phyloP scores from a whole-genome alignment of 92 coral and sea anemone genomes.

The Palythoa grandiflora region DNA sequence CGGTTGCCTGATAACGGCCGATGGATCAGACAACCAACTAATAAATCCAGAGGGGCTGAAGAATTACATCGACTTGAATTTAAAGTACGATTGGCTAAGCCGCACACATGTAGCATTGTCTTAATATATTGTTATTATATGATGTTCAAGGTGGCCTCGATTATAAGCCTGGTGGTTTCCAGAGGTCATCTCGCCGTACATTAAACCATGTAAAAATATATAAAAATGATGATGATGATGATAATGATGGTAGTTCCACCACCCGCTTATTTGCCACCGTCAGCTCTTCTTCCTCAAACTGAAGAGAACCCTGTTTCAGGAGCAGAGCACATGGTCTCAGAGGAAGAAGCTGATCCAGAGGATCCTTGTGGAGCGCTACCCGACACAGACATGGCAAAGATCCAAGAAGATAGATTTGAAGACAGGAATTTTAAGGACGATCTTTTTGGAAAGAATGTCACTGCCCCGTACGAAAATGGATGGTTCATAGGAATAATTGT shows the following conservation, averaged over 20 bases:
- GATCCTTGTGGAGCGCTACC: background rate
- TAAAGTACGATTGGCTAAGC: no score
- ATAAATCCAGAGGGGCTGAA: conserved; percentile 44
- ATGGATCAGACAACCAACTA: conserved; percentile 40
- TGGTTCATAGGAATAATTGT: background rate
- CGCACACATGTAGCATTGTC: no score
- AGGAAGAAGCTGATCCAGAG: conserved; percentile 10
- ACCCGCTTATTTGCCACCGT: conserved; percentile 42
- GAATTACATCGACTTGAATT: background rate
- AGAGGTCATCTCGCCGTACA: no score
- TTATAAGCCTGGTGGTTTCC: no score
- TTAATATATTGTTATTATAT: no score
- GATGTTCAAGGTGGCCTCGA: no score
- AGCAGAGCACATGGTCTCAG: conserved; percentile 35
- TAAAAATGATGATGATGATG: no score
- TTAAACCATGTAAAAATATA: no score
- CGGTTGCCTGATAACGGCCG: conserved; percentile 6
- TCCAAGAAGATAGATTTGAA: conserved; percentile 4
- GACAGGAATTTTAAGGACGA: background rate
- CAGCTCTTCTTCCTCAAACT: conserved; percentile 51
- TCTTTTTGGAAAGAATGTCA: background rate
- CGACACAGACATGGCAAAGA: background rate
- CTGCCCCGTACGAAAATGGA: background rate
- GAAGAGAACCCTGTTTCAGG: conserved; percentile 53
- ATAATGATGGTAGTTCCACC: conserved; percentile 28